Base-by-base conservation (phyloP, 1,140 invertebrate genomes). In the Meloidogyne hapla region DNA sequence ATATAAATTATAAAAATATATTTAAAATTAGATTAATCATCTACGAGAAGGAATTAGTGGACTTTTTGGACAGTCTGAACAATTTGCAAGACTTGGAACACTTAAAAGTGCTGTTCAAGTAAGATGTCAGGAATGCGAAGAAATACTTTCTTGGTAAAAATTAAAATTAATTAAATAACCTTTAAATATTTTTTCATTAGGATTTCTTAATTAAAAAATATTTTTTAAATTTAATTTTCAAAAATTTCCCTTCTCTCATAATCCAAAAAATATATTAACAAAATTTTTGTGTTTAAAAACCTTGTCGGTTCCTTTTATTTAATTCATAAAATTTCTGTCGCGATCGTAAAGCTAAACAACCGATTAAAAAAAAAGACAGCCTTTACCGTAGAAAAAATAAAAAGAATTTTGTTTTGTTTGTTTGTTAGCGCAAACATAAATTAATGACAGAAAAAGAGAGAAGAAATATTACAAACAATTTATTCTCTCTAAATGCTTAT, bases 101-200 rank as follows among this genome's bases (percentile, higher is more conserved):
- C 73, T 84, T 10, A 85, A 85, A 68, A 81, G 77, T 21, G 48
- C 72, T 10, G 83, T 85, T 26, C 84, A 85, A 78, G 81, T 85
- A 12, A 33, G 84, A 9, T 85, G 84, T 78, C 76, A 81, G n/a
- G 69, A 71, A 18, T 85, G 84, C 75, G 77, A 87, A 40, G 84
- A 85, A 68, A 74, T 87, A 62, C 68, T 85, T 18, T 69, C 84
- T 1, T 86, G 80, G 82, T 84, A 70, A 76, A 80, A 65, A n/a
- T 15, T 9, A 13, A n/a, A 74, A n/a, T 72, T 23, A n/a, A n/a
- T n/a, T n/a, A n/a, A n/a, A n/a, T n/a, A n/a, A n/a, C n/a, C n/a
- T n/a, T n/a, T n/a, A n/a, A n/a, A n/a, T n/a, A n/a, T n/a, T n/a
- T n/a, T n/a, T n/a, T n/a, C n/a, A n/a, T n/a, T n/a, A n/a, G n/a